Conservation (phyloP, 2,113 vertebrate species). For the Pteropus alecto region DNA sequence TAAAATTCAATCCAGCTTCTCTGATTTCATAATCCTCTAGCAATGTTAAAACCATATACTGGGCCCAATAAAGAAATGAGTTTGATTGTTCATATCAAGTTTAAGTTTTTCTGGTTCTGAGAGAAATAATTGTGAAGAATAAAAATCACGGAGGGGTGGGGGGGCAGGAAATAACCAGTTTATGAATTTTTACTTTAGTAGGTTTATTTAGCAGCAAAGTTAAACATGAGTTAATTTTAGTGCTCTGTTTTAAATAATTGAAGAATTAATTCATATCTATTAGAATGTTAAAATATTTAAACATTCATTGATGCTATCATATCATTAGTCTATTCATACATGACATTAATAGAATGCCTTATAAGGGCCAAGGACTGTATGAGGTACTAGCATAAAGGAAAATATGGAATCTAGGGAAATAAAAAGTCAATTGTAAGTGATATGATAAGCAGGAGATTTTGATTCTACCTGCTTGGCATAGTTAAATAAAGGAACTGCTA, state of each 20-base stretch:
- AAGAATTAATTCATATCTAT: background rate
- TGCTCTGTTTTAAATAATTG: background rate
- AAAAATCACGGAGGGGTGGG: background rate
- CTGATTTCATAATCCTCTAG: background rate
- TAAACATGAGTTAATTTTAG: slow-evolving; percentile 1
- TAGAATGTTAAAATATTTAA: background rate
- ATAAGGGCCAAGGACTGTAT: background rate
- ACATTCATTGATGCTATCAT: background rate
- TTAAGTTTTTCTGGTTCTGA: slow-evolving; percentile 6
- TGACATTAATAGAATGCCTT: background rate
- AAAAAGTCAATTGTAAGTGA: background rate
- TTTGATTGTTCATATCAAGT: slow-evolving; percentile 42
- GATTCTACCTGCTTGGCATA: background rate
- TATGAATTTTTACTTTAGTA: slow-evolving; percentile 37
- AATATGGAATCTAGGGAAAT: background rate
- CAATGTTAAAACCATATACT: background rate
- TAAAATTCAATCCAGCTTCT: background rate
- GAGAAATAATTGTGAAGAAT: slow-evolving; percentile 34
- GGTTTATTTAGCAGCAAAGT: slow-evolving; percentile 17
- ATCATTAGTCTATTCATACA: background rate
- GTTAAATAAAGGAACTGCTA: background rate
- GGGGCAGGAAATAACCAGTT: background rate
- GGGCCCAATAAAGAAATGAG: background rate
- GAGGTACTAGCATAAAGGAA: background rate
- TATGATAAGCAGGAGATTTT: background rate